Base-by-base conservation (phyloP, 2,888 invertebrate species). In the Ligdia adustata region DNA sequence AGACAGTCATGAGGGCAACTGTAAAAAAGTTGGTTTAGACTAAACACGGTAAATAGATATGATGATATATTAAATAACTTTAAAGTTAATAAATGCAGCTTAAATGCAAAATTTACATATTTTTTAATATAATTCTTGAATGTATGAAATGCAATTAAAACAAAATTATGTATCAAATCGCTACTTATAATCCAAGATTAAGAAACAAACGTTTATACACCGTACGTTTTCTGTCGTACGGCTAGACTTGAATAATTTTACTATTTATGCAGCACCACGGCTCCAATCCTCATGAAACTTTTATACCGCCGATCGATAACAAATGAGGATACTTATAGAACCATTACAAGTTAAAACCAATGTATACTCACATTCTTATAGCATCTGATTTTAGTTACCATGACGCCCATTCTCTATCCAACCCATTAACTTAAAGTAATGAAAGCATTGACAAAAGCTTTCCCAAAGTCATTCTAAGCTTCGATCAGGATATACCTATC, bases 401-500 rank as follows among this genome's bases (percentile, higher is more conserved):
- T 39, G 41, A 5, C 20, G 14, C 11, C 29, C 32, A 40, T 47
- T 27, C 15, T 16, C 9, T 18, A 43, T 27, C 39, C 41, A 43
- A 34, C 42, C 45, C 52, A 48, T 48, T 59, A 53, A 55, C 44
- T 48, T 41, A 18, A 42, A 48, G 45, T 41, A 52, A 53, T 42
- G 28, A 47, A 41, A 56, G 52, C 48, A 51, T 49, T 54, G 44
- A 50, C 43, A 47, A 46, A 26, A 50, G 55, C 58, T 53, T 52
- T 46, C 28, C 9, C 41, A 50, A 57, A 60, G 50, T 53, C 57
- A 55, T 54, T 52, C 52, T 46, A n/a, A 50, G 48, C 46, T 61
- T 63, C 67, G 66, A 69, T 62, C 60, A 69, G 65, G 60, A 69
- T 52, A 65, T 22, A 57, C 60, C 77, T 72, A 89, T 88, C 87